Conservation (phyloP, 2,888 invertebrate genomes). For the Drosophila helvetica region DNA sequence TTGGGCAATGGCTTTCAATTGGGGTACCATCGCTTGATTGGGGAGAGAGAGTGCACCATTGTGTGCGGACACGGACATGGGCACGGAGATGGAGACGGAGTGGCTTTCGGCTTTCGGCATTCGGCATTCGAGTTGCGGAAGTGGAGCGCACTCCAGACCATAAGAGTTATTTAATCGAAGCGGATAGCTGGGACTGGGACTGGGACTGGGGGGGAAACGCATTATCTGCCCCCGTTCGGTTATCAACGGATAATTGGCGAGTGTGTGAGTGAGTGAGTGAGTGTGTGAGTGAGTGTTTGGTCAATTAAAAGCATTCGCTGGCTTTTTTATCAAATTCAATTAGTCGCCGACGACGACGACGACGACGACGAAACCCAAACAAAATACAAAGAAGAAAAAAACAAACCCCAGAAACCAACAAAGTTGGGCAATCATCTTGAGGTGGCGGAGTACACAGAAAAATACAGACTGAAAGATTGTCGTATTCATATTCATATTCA, state of each 20-base stretch:
- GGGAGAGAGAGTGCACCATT: neutral
- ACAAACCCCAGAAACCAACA: slow-evolving; percentile 13
- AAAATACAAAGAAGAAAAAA: slow-evolving; percentile 5
- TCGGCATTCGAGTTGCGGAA: neutral
- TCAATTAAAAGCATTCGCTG: slow-evolving; percentile 66
- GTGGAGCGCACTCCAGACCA: neutral
- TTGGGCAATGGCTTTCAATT: neutral
- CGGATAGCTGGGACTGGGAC: neutral
- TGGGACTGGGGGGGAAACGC: neutral
- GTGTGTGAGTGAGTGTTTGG: slow-evolving; percentile 56
- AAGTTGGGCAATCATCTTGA: slow-evolving; percentile 20
- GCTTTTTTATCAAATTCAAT: slow-evolving; percentile 69
- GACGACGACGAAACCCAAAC: slow-evolving; percentile 26
- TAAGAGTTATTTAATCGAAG: neutral
- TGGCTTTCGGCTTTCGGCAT: neutral
- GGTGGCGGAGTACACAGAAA: neutral
- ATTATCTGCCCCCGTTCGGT: slow-evolving; percentile 11
- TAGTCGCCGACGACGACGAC: slow-evolving; percentile 49
- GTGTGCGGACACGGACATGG: neutral
- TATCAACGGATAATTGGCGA: slow-evolving; percentile 38
- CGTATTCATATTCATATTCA: slow-evolving; percentile 4
- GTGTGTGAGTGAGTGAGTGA: slow-evolving; percentile 45
- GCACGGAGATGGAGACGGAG: neutral
- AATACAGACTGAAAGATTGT: neutral
- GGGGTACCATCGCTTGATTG: neutral